Evolutionary conservation across 1,140 invertebrate genomes (phyloP), one percentile per base, ranked within the genome.

Genomic region (Pteromalus puparum): DNA sequence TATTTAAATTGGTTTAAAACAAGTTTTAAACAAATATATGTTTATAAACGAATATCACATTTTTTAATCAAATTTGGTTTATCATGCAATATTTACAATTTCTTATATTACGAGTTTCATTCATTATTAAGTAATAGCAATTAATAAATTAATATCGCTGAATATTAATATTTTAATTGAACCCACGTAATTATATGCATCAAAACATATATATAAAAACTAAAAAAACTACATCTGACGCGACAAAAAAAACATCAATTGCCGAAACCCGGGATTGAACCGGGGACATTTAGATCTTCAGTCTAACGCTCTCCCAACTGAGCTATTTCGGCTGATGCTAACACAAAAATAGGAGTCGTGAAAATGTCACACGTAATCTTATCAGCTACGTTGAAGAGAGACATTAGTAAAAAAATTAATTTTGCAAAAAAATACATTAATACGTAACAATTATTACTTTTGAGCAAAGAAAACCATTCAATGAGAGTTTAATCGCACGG

Each of bases 281-380:
- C 92, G 91, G 93, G 93, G 93, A 93, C 92, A 92, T 94, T 94
- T 94, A 94, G 92, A 94, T 93, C 93, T 93, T 94, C 93, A 94
- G 93, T 93, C 93, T 94, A 94, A 94, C 93, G 92, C 92, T 94
- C 92, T 94, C 92, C 93, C 93, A 94, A 94, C 93, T 94, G 46
- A 73, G 46, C 46, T 81, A 81, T 81, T 81, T 81, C 70, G 80
- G 42, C 70, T 30, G 30, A 18, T 21, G 3, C 53, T 61, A 5
- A 7, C 3, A n/a, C 5, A 1, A 7, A n/a, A 7, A n/a, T 3
- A 61, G n/a, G 1, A 18, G 7, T 61, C 53, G 21, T 6, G 1
- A 61, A 61, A 61, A 61, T 61, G 21, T 0, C 1, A 1, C 18
- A n/a, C 5, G 5, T 61, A n/a, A 21, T 9, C 53, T 61, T n/a